Base-by-base conservation (phyloP, 2,113 vertebrate genomes). In the Triplophysa siluroides region DNA sequence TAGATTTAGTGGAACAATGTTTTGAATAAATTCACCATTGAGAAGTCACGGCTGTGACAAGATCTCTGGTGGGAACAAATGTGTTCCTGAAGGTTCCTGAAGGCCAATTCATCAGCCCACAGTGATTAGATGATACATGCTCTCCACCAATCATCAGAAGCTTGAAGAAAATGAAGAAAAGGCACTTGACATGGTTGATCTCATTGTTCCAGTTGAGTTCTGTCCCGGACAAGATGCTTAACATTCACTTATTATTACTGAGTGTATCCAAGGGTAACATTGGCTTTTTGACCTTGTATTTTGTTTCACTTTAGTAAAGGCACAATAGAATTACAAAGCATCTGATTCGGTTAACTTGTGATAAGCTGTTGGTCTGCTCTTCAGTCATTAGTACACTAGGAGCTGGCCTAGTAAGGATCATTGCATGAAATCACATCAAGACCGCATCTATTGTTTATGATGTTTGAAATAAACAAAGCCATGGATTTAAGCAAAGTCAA, bases 1-100 rank as follows among this genome's bases (percentile, higher is more conserved):
- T 14, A 18, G 18, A 65, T 65, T 69, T 26, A 69, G 7, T 69
- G 66, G 66, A 16, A 47, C 43, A 47, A 26, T 69, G 43, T 69
- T 14, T 33, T 67, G 41, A 23, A 6, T 47, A 50, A 43, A 50
- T 52, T 52, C 16, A 5, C 50, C 50, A 16, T 52, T 16, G 14
- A 9, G 18, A 21, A 47, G 43, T 23, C 43, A 73, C 16, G 52
- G 19, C 18, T 73, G 18, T 73, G 19, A 73, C 33, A 16, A 21
- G 3, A 74, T 60, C 26, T 58, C 24, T 56, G 18, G 2, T 24
- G 58, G 14, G 71, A 43, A 23, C 56, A 75, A 58, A 23, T 74
- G n/a, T 43, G 13, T 24, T 62, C 2, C 56, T 75, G 23, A 60
- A 62, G 47, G 47, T 70, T 52, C 47, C 24, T 71, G 23, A 33